Base-by-base conservation (phyloP, 2,888 invertebrate species). In the Thera britannica region DNA sequence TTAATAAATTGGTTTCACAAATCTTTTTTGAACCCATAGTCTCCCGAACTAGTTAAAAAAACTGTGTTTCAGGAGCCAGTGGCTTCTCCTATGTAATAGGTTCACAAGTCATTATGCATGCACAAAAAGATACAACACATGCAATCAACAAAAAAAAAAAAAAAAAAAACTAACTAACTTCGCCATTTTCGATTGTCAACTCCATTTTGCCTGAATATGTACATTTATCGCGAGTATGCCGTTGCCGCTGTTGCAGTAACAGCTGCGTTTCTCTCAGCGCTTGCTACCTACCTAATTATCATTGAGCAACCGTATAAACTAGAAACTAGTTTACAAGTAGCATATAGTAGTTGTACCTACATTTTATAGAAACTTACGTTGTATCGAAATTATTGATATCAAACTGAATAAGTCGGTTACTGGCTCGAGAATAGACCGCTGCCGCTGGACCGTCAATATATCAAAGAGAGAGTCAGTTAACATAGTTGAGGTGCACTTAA, bases 401-500 rank as follows among this genome's bases (percentile, higher is more conserved):
- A 35, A 36, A 52, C 58, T 58, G 46, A 49, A 23, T 41, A n/a
- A 7, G 44, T 44, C 52, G 49, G 51, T 35, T 51, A n/a, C 49
- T 62, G 41, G 8, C 23, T 54, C 8, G 51, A 51, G 54, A 65
- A 65, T 23, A 0, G 11, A 36, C 46, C 58, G 34, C 8, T 8
- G 6, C 46, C 58, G 34, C 8, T 8, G 6, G 9, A 52, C 11
- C 23, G 41, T 54, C 38, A 49, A 59, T 6, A 48, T 48, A 65
- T 64, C 52, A 41, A 58, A 58, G 46, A 23, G 6, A 54, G 11
- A 36, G 41, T 49, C 56, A 51, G 57, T 6, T 41, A 56, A 56
- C 49, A 52, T 44, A 66, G 66, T 65, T 56, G 44, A 46, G 66
- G 52, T 66, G 66, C 66, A 66, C 66, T 55, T 55, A 55, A 34